These are phyloP conservation scores for Acronicta leporina DNA, from an alignment of 2,888 invertebrate species.

Conservation along the genomic window DNA sequence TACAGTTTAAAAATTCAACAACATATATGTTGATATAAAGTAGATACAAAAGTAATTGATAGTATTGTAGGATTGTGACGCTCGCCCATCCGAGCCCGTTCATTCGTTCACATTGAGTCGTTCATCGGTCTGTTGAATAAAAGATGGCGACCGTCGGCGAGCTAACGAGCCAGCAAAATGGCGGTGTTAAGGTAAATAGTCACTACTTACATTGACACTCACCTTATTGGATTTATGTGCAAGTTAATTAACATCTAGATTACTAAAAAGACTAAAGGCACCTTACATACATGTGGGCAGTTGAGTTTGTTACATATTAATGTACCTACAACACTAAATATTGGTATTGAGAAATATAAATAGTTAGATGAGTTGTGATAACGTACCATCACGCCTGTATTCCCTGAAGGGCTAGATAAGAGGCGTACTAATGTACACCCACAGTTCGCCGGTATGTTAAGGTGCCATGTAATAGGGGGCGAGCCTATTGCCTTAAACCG, in stretches of 20 bases:
- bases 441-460: too few relatives aligned
- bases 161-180: constrained; percentile 72
- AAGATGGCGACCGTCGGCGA: constrained; percentile 68
- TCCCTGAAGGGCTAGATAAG: too few relatives aligned
- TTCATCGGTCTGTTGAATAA: constrained; percentile 77
- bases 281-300: not conserved
- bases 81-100: constrained; percentile 63
- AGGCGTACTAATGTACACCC: too few relatives aligned
- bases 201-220: constrained; percentile 57
- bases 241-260: constrained; percentile 30
- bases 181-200: constrained; percentile 68
- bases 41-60: constrained; percentile 35
- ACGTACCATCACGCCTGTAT: too few relatives aligned
- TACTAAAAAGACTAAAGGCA: constrained; percentile 9
- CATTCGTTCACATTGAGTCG: constrained; percentile 71
- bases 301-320: not conserved
- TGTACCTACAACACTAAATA: not conserved
- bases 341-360: not conserved
- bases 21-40: constrained; percentile 37
- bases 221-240: constrained; percentile 43
- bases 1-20: constrained; percentile 37
- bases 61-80: constrained; percentile 46
- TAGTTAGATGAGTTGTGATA: not conserved
- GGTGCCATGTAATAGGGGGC: too few relatives aligned
- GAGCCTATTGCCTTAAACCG: too few relatives aligned